Evolutionary conservation across 2,113 vertebrate genomes (phyloP), one percentile per base, ranked within the genome.

Genomic region (Mobula birostris): DNA sequence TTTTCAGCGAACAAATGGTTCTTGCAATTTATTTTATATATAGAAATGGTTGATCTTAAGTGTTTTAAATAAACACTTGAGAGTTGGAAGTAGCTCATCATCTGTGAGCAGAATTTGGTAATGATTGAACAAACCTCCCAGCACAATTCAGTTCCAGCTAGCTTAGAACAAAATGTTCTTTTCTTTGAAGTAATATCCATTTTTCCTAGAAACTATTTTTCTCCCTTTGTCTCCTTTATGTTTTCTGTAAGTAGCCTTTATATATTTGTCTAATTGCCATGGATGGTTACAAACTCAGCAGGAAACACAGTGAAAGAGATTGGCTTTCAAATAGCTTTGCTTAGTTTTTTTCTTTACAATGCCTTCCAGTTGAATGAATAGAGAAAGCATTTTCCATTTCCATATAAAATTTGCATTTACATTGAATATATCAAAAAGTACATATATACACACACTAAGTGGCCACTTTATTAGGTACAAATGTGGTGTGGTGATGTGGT

Each of bases 1-100:
- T 93, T 93, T 93, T 74, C 91, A 93, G 70, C 32, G 68, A 93
- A 93, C 91, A 93, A 76, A 93, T 93, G 91, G 91, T 74, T 93
- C 91, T 93, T 76, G 91, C 91, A 1, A 93, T 93, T 93, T 76
- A 93, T 93, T 93, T 93, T 93, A 93, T 93, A 93, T 56, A 40
- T 70, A 56, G 48, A 76, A 74, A 56, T 74, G 91, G 91, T 93
- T 93, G 91, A 76, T 93, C 91, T 21, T 93, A 93, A 93, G 91
- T 93, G 91, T 4, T 93, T 93, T 74, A 74, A 93, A 93, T 93
- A 93, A 93, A 93, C 70, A 93, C 36, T 56, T 93, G 21, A 48
- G 24, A 93, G 70, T 74, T 93, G 91, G 91, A 93, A 74, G 56
- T 93, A 74, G 19, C 91, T 70, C 91, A 93, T 74, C 11, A 70